Evolutionary conservation across 2,888 invertebrate species (phyloP), one percentile per base, ranked within the genome.

Genomic region (Noctua janthe): DNA sequence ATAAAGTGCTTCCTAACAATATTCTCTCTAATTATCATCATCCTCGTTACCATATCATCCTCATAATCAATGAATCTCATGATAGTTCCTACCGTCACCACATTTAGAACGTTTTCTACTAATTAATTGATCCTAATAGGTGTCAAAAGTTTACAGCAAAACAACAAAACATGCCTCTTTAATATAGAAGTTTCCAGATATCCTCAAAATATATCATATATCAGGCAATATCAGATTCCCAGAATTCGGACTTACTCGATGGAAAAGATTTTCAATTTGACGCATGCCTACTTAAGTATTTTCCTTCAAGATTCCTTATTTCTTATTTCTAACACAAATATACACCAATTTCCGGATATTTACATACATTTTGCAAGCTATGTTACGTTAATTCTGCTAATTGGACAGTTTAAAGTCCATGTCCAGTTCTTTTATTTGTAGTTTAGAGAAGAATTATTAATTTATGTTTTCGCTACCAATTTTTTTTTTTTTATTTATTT

Each of bases 241-340:
- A 20, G n/a, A 71, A 64, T 49, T 23, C 59, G 43, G 47, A 76
- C 35, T 10, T 47, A 51, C n/a, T 64, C 23, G 11, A 15, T 35
- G 17, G 20, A 35, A 43, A 15, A 35, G 43, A 79, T 51, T 64
- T 80, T 80, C 43, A 71, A 79, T 79, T 70, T 81, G 10, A 80
- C 62, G 51, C 51, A 29, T 80, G 51, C 5, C 35, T 7, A 8
- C 81, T 64, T 62, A n/a, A 64, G 62, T n/a, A 47, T 80, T 80
- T 80, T 69, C 51, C 1, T 43, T 35, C 43, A 51, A 78, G 7
- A 23, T 35, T 66, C 29, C 23, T 8, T 47, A 77, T 67, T 67
- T 54, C 17, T 54, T 47, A 77, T 67, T 67, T 54, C 17, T 54
- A 15, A 56, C 11, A 56, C 20, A 20, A 20, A 56, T 29, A 17